phyloP scores from a whole-genome alignment of 2,888 invertebrate species.

The Lomographa bimaculata region DNA sequence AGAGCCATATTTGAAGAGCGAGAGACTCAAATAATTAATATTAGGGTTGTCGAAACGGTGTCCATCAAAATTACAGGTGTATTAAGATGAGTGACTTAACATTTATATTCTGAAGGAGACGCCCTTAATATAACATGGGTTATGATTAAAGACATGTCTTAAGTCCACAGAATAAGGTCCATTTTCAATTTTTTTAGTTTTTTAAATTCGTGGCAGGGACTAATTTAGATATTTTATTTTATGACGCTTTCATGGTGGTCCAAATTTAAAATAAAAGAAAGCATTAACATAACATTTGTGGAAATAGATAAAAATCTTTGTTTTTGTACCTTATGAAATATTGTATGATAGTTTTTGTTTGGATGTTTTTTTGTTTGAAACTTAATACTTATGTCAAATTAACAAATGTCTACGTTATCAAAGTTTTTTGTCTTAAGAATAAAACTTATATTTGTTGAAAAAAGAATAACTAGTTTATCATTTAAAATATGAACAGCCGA shows the following conservation, averaged over 20 bases:
- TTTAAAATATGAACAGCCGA: no score
- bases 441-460: no score
- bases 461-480: no score
- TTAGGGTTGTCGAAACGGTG: constrained; percentile 22
- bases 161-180: constrained; percentile 11
- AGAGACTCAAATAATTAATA: no score
- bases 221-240: constrained; percentile 27
- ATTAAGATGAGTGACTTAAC: constrained; percentile 29
- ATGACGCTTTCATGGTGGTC: constrained; percentile 26
- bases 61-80: constrained; percentile 32
- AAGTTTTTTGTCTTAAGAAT: no score
- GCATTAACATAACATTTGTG: constrained; percentile 27
- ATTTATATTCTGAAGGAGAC: constrained; percentile 15
- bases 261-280: constrained; percentile 23
- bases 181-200: constrained; percentile 9
- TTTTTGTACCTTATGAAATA: constrained; percentile 22
- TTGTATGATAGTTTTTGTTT: constrained; percentile 25
- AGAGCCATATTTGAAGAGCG: neutral
- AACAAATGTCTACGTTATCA: no score
- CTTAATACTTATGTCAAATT: constrained; percentile 29
- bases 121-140: neutral
- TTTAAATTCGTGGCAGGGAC: constrained; percentile 2
- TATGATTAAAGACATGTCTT: constrained; percentile 3
- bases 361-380: constrained; percentile 15
- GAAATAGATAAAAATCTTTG: constrained; percentile 30